phyloP scores from a whole-genome alignment of 2,888 invertebrate genomes.

The Drosophila meridionalis region DNA sequence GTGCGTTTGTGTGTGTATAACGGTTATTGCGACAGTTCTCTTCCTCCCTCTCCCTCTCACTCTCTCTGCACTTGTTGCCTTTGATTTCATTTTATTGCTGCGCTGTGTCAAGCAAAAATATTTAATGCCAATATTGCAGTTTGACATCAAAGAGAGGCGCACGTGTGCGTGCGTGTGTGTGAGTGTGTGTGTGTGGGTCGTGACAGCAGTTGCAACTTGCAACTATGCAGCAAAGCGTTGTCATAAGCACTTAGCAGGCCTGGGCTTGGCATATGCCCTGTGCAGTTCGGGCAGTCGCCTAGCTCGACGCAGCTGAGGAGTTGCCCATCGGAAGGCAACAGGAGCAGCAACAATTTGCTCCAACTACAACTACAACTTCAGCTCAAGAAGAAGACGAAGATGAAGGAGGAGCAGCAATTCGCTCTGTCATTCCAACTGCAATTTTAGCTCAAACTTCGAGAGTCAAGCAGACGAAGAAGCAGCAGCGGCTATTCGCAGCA shows the following conservation, averaged over 20 bases:
- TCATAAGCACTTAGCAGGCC: conserved; percentile 34
- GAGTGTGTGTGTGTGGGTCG: conserved; percentile 11
- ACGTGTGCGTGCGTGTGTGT: conserved; percentile 5
- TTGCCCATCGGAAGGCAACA: conserved; percentile 39
- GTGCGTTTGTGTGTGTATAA: conserved; percentile 5
- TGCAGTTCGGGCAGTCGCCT: conserved; percentile 22
- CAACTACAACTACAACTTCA: background rate
- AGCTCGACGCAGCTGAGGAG: conserved; percentile 29
- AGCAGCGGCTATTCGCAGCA: background rate
- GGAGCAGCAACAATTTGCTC: background rate
- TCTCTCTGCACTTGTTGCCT: conserved; percentile 42
- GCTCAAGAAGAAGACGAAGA: background rate
- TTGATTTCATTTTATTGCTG: conserved; percentile 61
- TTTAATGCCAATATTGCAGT: conserved; percentile 48
- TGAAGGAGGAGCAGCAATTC: background rate
- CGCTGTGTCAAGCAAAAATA: conserved; percentile 32
- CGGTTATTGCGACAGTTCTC: conserved; percentile 44
- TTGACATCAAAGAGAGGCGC: background rate
- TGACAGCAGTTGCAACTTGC: conserved; percentile 21
- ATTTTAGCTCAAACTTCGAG: background rate
- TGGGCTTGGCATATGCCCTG: conserved; percentile 21
- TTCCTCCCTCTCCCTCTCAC: background rate
- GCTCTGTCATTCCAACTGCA: background rate
- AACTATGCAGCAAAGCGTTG: conserved; percentile 27
- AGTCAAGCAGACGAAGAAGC: background rate